Conservation (phyloP, 2,888 invertebrate species). For the Glaucopsyche alexis region DNA sequence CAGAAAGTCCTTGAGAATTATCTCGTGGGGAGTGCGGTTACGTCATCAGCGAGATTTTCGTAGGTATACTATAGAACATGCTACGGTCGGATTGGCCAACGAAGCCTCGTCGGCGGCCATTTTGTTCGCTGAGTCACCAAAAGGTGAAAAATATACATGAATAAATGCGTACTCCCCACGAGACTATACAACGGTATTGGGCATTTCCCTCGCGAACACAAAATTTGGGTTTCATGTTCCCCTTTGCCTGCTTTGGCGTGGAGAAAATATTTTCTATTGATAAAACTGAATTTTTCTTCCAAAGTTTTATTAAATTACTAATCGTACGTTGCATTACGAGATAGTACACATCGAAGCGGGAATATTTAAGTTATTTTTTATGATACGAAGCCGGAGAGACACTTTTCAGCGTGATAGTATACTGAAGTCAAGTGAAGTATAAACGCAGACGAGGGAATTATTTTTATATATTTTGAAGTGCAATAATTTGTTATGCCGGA, state of each 20-base stretch:
- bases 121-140: conserved; percentile 83
- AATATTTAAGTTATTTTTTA: conserved; percentile 46
- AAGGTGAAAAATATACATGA: conserved; percentile 82
- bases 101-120: conserved; percentile 82
- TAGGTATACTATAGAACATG: conserved; percentile 65
- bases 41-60: conserved; percentile 70
- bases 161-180: conserved; percentile 77
- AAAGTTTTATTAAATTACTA: conserved; percentile 10
- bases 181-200: conserved; percentile 81
- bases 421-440: conserved; percentile 44
- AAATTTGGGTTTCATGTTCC: conserved; percentile 78
- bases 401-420: conserved; percentile 34
- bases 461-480: conserved; percentile 36
- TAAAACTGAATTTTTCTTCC: conserved; percentile 31
- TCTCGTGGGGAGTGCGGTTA: conserved; percentile 75
- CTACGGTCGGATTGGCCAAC: conserved; percentile 68
- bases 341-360: conserved; percentile 48
- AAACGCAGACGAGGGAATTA: conserved; percentile 38
- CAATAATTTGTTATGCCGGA: conserved; percentile 45
- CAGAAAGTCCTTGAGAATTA: conserved; percentile 77
- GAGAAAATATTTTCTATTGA: conserved; percentile 49
- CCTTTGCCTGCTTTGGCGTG: conserved; percentile 55
- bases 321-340: not conserved
- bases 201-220: conserved; percentile 78
- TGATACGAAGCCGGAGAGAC: conserved; percentile 10